A percentile compares a stretch with the other conserved stretches of the same genome.
Evolutionary conservation across 2,113 vertebrate genomes (phyloP).

Genomic region (Grammomys dolichurus): DNA sequence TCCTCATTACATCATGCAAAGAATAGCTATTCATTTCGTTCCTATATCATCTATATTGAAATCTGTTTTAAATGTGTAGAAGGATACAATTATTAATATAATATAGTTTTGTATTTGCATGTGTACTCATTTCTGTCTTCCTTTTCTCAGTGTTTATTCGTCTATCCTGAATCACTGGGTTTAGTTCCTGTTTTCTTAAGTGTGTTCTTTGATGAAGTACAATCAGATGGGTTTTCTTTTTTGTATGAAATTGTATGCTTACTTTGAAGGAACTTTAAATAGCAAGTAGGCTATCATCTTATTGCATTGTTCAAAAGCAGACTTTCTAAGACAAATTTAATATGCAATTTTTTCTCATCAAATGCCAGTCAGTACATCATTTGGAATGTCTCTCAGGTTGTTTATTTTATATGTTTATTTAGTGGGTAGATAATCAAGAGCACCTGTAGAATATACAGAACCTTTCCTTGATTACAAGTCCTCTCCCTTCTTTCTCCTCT

Average conservation of each 20-base stretch:
- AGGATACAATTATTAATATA: slow-evolving; percentile 33
- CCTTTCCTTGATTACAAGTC: slow-evolving; percentile 8
- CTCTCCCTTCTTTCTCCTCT: too few species aligned
- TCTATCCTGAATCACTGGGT: not conserved
- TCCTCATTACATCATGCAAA: not conserved
- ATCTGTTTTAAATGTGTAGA: not conserved
- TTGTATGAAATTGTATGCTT: not conserved
- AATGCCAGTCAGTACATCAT: not conserved
- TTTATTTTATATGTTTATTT: not conserved
- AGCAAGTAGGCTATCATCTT: not conserved
- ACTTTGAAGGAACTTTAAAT: slow-evolving; percentile 3
- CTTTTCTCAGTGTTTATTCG: not conserved
- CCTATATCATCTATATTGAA: not conserved
- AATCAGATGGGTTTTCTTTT: too few species aligned
- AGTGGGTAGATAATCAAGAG: not conserved
- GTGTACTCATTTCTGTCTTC: not conserved
- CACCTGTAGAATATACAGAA: slow-evolving; percentile 14
- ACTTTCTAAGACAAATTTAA: slow-evolving; percentile 2
- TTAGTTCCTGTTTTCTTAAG: not conserved
- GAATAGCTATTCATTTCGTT: not conserved
- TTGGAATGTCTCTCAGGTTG: not conserved
- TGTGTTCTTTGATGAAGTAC: not conserved
- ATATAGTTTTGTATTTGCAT: not conserved
- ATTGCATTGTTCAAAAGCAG: not conserved
- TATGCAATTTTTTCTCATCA: slow-evolving; percentile 39